A percentile compares a stretch with the other conserved stretches of the same genome.
These are phyloP conservation scores for Laterallus jamaicensis DNA, from an alignment of 2,113 vertebrate species.

Conservation along the genomic window DNA sequence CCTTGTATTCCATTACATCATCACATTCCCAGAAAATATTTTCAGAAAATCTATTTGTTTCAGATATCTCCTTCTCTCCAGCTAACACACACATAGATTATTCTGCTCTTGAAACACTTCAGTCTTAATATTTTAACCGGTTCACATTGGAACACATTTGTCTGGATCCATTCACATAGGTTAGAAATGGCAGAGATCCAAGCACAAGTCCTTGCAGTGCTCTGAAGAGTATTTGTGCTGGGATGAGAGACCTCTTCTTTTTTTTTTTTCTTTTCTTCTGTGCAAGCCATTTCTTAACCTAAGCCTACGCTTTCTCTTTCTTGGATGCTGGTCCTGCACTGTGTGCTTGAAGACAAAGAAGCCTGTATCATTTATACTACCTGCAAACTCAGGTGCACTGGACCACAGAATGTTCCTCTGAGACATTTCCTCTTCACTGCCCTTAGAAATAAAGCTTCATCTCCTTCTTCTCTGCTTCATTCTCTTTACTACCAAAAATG, in stretches of 20 bases:
- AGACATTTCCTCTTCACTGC: neutral
- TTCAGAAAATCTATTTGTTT: conserved; percentile 19
- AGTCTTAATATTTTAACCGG: neutral
- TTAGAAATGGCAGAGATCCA: conserved; percentile 5
- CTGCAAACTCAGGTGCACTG: conserved; percentile 5
- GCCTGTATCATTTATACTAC: neutral
- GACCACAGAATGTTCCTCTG: neutral
- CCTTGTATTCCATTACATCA: neutral
- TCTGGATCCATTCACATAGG: neutral
- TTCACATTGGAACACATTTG: neutral
- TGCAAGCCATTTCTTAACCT: neutral
- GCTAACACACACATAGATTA: neutral
- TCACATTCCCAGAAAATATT: neutral
- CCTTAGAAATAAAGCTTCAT: neutral
- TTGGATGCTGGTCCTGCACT: neutral
- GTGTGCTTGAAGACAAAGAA: neutral
- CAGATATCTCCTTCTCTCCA: neutral
- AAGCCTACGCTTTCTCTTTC: neutral
- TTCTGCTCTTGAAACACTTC: neutral
- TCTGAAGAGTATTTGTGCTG: neutral
- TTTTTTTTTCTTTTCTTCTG: neutral
- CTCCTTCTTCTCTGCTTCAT: neutral
- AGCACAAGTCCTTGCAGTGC: neutral
- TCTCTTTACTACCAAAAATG: neutral
- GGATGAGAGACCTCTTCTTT: neutral